Evolutionary conservation across 1,140 invertebrate species (phyloP), one percentile per base, ranked within the genome.

Genomic region (Glossosoma conforme): DNA sequence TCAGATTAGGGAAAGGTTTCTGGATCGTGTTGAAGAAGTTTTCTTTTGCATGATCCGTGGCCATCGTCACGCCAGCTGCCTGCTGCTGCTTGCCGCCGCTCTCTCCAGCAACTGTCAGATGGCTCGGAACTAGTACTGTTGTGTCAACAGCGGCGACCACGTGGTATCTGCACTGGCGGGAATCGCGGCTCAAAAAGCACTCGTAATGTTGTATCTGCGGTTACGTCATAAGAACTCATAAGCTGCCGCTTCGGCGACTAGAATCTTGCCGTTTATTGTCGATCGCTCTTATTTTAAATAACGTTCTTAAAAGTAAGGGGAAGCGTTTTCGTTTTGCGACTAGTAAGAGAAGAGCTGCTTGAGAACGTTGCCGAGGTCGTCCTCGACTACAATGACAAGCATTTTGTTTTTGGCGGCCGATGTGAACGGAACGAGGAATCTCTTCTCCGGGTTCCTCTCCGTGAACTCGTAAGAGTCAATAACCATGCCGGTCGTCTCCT

Each of bases 381-480:
- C 77, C 66, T 77, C 75, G 13, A 76, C 75, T 5, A 78, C 70
- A 54, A 79, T 69, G 18, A 73, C 69, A 47, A 74, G 59, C 33
- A 70, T 65, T 62, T 69, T 68, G 46, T 64, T 70, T 62, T 68
- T 72, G 33, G 70, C 66, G 10, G 66, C 65, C 61, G 71, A 70
- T 24, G 64, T 73, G 57, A 74, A 70, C 10, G 78, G 77, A 28
- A 82, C 62, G 58, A 77, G 66, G 62, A 81, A 81, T 60, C 73
- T 71, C 60, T 76, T 76, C 65, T 78, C 77, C 17, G 75, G 69
- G 28, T 75, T 65, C 38, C 65, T 62, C 45, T 75, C 73, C 9
- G 70, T 71, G 61, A 85, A 86, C 61, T 83, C 79, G 77, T 84
- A 86, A 48, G 80, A 80, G 60, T 79, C 73, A 51, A 83, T 66